Evolutionary conservation across 2,113 vertebrate species (phyloP).

Genomic region (Channa maculata): DNA sequence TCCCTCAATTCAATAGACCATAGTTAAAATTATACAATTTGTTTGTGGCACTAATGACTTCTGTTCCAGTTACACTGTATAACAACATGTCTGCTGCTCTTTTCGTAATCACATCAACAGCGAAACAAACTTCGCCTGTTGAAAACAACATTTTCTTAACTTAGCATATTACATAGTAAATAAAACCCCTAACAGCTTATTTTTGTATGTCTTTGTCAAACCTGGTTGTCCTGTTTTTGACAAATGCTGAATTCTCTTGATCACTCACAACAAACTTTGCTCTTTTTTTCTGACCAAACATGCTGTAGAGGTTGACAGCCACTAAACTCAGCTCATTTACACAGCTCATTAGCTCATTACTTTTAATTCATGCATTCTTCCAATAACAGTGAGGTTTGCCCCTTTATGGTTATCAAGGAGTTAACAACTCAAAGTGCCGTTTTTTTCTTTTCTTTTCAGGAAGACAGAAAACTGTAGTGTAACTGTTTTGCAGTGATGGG

Average conservation of each 20-base stretch:
- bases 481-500: conserved; percentile 20
- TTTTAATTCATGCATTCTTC: not conserved
- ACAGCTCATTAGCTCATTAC: not conserved
- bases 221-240: too few species aligned
- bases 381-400: too few species aligned
- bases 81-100: conserved; percentile 6
- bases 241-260: too few species aligned
- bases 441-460: not conserved
- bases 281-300: not conserved
- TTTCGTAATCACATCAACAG: conserved; percentile 36
- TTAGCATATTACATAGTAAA: too few species aligned
- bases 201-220: too few species aligned
- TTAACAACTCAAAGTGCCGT: too few species aligned
- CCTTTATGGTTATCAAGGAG: too few species aligned
- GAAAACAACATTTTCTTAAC: too few species aligned
- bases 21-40: conserved; percentile 32
- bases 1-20: not conserved
- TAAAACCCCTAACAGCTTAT: too few species aligned
- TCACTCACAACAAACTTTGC: too few species aligned
- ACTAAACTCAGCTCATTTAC: too few species aligned
- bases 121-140: too few species aligned
- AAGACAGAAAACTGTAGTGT: not conserved
- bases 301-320: not conserved
- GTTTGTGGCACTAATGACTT: conserved; percentile 34
- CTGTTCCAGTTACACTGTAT: conserved; percentile 14